Evolutionary conservation across 1,140 invertebrate species (phyloP).

Genomic region (Pseudomyrmex gracilis): DNA sequence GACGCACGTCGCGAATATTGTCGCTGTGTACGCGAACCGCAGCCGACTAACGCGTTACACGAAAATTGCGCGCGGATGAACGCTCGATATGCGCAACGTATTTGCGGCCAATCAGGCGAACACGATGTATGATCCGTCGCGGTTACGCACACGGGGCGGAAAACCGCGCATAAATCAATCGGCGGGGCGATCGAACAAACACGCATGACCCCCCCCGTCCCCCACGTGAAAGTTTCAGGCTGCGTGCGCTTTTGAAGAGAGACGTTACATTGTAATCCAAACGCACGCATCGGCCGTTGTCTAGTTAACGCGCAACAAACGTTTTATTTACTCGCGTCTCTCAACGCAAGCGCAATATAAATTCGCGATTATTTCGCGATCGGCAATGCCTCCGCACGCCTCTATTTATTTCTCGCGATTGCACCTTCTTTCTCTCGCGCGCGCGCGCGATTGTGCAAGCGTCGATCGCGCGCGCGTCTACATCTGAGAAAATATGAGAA

Average conservation of each 20-base stretch:
- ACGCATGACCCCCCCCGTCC: neutral
- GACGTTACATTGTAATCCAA: conserved; percentile 20
- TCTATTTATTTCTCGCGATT: conserved; percentile 29
- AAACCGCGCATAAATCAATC: conserved; percentile 34
- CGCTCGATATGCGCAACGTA: no score
- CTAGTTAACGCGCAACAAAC: conserved; percentile 4
- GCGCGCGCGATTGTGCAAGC: conserved; percentile 38
- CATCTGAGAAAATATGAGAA: neutral
- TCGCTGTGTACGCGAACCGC: neutral
- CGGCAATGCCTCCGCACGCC: conserved; percentile 12
- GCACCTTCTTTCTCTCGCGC: conserved; percentile 35
- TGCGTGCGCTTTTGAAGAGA: neutral
- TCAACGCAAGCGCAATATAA: conserved; percentile 28
- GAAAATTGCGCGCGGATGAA: conserved; percentile 1
- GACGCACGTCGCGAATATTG: conserved; percentile 10
- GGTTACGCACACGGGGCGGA: conserved; percentile 42
- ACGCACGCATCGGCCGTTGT: neutral
- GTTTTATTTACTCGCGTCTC: conserved; percentile 40
- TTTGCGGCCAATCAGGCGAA: conserved; percentile 24
- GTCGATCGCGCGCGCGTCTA: conserved; percentile 1
- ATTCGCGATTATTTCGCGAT: conserved; percentile 46
- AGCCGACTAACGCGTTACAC: conserved; percentile 9
- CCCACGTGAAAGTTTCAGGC: neutral
- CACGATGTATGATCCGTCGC: conserved; percentile 29
- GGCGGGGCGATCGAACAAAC: neutral